Evolutionary conservation across 2,113 vertebrate genomes (phyloP), one percentile per base, ranked within the genome.

Genomic region (Tyrannus savana): DNA sequence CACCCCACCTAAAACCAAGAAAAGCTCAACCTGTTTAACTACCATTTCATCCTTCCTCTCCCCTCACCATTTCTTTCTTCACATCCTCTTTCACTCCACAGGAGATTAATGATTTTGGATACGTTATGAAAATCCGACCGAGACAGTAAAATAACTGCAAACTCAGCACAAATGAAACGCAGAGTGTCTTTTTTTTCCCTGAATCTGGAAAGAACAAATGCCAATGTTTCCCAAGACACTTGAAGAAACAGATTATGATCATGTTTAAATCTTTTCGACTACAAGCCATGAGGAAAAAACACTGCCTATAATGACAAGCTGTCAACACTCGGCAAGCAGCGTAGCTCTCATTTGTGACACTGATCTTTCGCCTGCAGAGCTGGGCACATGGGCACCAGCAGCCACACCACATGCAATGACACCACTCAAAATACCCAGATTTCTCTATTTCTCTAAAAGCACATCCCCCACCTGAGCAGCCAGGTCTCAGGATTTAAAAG

Each of bases 111-210:
- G 9, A 84, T 84, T 87, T 77, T 84, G 47, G 52, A 59, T 21
- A 28, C 0, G 1, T 16, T 9, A 46, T 1, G 14, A 87, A 81
- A 95, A 84, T 17, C 49, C 6, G 1, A 14, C 25, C 0, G 0
- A 63, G 63, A 30, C 6, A 18, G 41, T 11, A 64, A 89, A 90
- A 78, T 31, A 68, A 89, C 7, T 33, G 85, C 17, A 33, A 86
- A 68, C 31, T 35, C 75, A 33, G 88, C 76, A 77, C 12, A 80
- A 77, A 74, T 0, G 0, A 55, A 74, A 90, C 85, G 39, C 8
- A 6, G n/a, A 78, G 9, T 1, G 4, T 7, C 24, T 42, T 19
- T 49, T 42, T 27, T 22, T 56, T 23, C 21, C 12, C 11, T 1
- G 1, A 75, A 68, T 28, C 53, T 11, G 3, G 7, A 33, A 55